Evolutionary conservation across 2,113 vertebrate genomes (phyloP).

Genomic region (Colistium nudipinnis): DNA sequence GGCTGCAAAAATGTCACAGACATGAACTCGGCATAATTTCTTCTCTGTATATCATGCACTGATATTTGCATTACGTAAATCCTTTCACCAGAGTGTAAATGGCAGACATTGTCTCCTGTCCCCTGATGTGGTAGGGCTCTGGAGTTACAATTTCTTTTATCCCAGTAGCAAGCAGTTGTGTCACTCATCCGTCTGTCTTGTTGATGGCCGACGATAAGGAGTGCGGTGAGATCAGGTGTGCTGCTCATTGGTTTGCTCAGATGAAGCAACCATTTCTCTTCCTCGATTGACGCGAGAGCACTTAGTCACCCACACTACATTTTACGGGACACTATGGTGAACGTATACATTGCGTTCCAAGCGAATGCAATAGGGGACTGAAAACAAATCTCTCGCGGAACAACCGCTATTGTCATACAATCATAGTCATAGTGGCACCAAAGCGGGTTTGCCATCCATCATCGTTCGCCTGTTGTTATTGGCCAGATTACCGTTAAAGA

Average conservation of each 20-base stretch:
- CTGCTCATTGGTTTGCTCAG: constrained; percentile 58
- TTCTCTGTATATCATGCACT: constrained; percentile 15
- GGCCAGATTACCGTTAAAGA: constrained; percentile 3
- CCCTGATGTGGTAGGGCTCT: not conserved
- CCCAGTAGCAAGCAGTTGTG: constrained; percentile 26
- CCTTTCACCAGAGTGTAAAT: too few relatives aligned
- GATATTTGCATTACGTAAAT: constrained; percentile 41
- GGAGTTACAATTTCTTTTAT: constrained; percentile 4
- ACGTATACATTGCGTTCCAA: not conserved
- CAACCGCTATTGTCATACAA: not conserved
- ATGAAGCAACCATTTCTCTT: constrained; percentile 32
- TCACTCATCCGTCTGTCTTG: constrained; percentile 55
- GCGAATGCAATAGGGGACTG: not conserved
- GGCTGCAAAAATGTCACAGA: constrained; percentile 20
- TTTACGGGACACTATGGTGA: not conserved
- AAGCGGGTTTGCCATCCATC: not conserved
- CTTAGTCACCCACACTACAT: not conserved
- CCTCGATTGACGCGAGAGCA: constrained; percentile 1
- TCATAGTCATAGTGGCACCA: too few relatives aligned
- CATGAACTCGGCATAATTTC: not conserved
- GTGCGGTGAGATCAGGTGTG: constrained; percentile 62
- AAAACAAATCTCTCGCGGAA: not conserved
- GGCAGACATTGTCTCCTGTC: too few relatives aligned
- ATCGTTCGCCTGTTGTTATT: not conserved
- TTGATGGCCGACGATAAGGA: constrained; percentile 60